Evolutionary conservation across 1,140 invertebrate genomes (phyloP), one percentile per base, ranked within the genome.

Genomic region (Micrasema longulum): DNA sequence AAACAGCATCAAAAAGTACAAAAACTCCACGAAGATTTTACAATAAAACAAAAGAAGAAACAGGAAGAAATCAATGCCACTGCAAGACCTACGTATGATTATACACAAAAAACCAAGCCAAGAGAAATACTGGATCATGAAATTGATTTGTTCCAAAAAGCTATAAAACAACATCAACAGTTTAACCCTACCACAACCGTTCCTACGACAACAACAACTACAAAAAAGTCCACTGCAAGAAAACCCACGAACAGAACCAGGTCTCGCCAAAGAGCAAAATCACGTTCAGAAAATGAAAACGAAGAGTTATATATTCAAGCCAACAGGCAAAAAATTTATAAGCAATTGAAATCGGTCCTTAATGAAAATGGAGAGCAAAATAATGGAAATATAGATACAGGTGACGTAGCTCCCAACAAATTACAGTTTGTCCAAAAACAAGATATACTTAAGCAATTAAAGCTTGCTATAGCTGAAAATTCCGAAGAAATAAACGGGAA

Each of bases 391-490:
- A 81, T 81, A 64, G 83, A 80, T 69, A 68, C 84, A 35, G 79
- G 80, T 76, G 80, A 81, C 16, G 82, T 81, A 66, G 79, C 81
- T 36, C 80, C 83, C 3, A 57, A 41, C 7, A 76, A 76, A 70
- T 53, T 76, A 11, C 74, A 76, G 20, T 76, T 83, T 68, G 72
- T 84, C 10, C 81, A 84, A 72, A 84, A 82, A 72, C 81, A 81
- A 48, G 87, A 91, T 69, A 83, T 93, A 18, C 77, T 93, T 20
- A 91, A 90, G 71, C 91, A 93, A 76, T 77, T 93, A 9, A 91
- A 91, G 78, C 84, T 91, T 11, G 91, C 91, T 0, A 80, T 93
- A 16, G 88, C 91, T 0, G 89, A 91, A 79, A 87, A 88, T 26
- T 85, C 88, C 0, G 84, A 86, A 72, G 87, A 90, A 70, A 88